Conservation (phyloP, 1,140 invertebrate species). For the Hyphantria cunea region DNA sequence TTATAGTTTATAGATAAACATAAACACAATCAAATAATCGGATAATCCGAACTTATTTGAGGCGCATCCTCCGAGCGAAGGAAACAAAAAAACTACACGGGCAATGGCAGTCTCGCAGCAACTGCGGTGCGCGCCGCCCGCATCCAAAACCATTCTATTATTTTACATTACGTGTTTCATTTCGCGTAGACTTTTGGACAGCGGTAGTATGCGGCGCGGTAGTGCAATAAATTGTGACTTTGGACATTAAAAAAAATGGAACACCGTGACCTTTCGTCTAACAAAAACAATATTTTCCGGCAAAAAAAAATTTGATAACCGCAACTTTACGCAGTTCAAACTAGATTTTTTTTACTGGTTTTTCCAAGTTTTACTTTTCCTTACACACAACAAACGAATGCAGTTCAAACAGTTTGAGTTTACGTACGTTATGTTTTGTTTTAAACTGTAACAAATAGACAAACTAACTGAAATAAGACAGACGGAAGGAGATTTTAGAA, state of each 20-base stretch:
- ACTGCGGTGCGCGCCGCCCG: slow-evolving; percentile 72
- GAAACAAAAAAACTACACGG: slow-evolving; percentile 67
- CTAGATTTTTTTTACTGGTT: slow-evolving; percentile 58
- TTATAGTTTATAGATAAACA: slow-evolving; percentile 12
- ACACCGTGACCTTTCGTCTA: slow-evolving; percentile 67
- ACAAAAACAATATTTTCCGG: slow-evolving; percentile 59
- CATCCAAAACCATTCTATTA: slow-evolving; percentile 67
- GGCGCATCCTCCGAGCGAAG: slow-evolving; percentile 61
- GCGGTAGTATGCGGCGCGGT: slow-evolving; percentile 64
- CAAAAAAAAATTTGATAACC: slow-evolving; percentile 58
- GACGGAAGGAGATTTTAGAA: slow-evolving; percentile 47
- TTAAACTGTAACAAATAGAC: slow-evolving; percentile 58
- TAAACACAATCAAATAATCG: slow-evolving; percentile 43
- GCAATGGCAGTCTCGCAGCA: slow-evolving; percentile 61
- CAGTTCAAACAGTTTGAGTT: slow-evolving; percentile 54
- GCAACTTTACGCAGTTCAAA: slow-evolving; percentile 76
- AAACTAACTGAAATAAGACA: slow-evolving; percentile 56
- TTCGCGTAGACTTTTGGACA: slow-evolving; percentile 77
- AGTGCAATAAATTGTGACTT: slow-evolving; percentile 75
- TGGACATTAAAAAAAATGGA: slow-evolving; percentile 67
- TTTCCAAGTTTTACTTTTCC: slow-evolving; percentile 48
- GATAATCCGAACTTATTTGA: slow-evolving; percentile 68
- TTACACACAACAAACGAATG: slow-evolving; percentile 52
- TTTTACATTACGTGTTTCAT: slow-evolving; percentile 79
- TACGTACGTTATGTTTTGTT: slow-evolving; percentile 61